Evolutionary conservation across 2,797 vertebrate species (phyloP).

Genomic region (Psittacula derbiana): DNA sequence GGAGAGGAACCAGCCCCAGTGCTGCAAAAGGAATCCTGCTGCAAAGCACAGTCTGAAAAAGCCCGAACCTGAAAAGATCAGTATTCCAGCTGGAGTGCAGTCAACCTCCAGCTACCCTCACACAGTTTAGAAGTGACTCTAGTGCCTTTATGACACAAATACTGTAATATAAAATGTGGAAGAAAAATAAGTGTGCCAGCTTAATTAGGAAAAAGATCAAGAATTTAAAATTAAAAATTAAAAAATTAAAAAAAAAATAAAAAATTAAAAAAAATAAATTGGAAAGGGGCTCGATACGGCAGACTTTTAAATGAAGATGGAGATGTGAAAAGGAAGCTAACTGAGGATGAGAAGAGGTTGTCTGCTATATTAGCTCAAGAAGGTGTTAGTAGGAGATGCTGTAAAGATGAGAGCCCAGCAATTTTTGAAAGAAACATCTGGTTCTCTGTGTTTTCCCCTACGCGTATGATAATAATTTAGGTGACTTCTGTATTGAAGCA

Average conservation of each 20-base stretch:
- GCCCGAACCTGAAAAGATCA: background rate
- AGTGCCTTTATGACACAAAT: background rate
- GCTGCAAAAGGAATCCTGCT: background rate
- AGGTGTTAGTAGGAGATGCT: background rate
- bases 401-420: background rate
- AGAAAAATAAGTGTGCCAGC: background rate
- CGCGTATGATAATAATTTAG: background rate
- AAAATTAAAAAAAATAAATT: background rate
- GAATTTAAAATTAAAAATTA: too few species aligned
- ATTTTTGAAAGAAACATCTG: background rate
- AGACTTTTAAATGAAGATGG: background rate
- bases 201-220: background rate
- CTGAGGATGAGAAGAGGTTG: background rate
- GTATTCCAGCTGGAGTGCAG: background rate
- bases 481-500: background rate
- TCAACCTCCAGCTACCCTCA: background rate
- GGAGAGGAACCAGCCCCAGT: background rate
- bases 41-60: background rate
- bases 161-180: background rate
- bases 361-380: background rate
- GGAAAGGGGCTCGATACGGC: background rate
- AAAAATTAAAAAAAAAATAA: too few species aligned
- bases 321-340: background rate
- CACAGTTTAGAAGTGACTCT: background rate
- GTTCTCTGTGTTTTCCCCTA: background rate